phyloP scores from a whole-genome alignment of 2,113 vertebrate species.

The Sinocyclocheilus grahami region DNA sequence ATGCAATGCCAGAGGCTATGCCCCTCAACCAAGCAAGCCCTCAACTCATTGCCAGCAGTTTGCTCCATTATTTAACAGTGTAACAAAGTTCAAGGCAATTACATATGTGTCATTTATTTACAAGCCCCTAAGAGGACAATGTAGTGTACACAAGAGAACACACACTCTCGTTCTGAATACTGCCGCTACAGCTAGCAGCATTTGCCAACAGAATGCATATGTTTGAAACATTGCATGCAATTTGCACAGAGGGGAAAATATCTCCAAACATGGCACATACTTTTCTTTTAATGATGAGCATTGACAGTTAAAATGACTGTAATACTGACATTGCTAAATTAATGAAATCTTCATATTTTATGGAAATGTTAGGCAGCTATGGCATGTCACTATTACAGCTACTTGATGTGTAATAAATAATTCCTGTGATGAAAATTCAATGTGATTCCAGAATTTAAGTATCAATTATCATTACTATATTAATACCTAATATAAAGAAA shows the following conservation, averaged over 20 bases:
- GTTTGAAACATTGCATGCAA: conserved; percentile 23
- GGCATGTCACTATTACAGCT: not conserved
- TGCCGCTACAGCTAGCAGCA: conserved; percentile 28
- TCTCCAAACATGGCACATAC: conserved; percentile 5
- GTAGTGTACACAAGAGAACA: conserved; percentile 51
- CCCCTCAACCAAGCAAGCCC: conserved; percentile 53
- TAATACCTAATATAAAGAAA: not conserved
- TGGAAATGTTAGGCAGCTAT: not conserved
- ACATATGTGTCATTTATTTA: conserved; percentile 57
- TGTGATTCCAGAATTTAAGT: not conserved
- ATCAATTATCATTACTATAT: not conserved
- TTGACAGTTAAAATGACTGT: not conserved
- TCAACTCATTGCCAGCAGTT: conserved; percentile 57
- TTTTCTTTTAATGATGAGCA: not conserved
- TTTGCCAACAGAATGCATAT: conserved; percentile 44
- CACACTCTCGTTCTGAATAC: conserved; percentile 45
- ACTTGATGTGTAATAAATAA: not conserved
- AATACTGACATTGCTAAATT: not conserved
- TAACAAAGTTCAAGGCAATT: conserved; percentile 58
- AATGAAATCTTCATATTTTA: not conserved
- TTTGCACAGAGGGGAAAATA: conserved; percentile 18
- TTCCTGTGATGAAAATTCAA: not conserved
- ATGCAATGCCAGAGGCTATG: conserved; percentile 59
- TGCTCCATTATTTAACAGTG: conserved; percentile 58
- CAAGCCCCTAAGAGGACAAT: conserved; percentile 45